These are phyloP conservation scores for Buathra laborator DNA, from an alignment of 2,888 invertebrate genomes.

Conservation along the genomic window DNA sequence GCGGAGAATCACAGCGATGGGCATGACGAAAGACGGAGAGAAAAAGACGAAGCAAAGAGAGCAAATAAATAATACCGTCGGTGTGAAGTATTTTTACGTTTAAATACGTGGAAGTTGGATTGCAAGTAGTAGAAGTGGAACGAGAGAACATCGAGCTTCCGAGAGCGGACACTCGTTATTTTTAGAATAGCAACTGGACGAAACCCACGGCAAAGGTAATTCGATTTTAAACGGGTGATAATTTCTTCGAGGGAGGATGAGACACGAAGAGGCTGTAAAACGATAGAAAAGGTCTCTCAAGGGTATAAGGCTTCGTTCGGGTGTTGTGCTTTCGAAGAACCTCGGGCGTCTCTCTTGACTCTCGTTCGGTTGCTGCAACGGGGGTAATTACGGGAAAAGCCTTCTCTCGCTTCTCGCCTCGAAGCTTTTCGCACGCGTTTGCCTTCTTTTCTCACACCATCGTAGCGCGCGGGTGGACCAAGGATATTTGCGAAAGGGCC, in stretches of 20 bases:
- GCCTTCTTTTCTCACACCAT: slow-evolving; percentile 29
- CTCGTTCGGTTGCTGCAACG: slow-evolving; percentile 31
- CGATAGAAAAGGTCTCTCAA: slow-evolving; percentile 47
- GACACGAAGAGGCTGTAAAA: slow-evolving; percentile 45
- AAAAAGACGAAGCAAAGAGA: neutral
- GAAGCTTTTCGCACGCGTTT: slow-evolving; percentile 9
- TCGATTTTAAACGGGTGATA: slow-evolving; percentile 63
- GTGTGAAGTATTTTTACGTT: slow-evolving; percentile 8
- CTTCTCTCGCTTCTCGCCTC: slow-evolving; percentile 30
- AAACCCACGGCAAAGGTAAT: slow-evolving; percentile 42
- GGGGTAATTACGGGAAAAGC: slow-evolving; percentile 65
- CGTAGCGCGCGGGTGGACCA: neutral
- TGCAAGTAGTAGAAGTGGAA: neutral
- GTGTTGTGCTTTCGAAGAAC: slow-evolving; percentile 43
- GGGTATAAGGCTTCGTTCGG: slow-evolving; percentile 1
- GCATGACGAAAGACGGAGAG: neutral
- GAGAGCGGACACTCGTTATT: slow-evolving; percentile 45
- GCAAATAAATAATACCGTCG: slow-evolving; percentile 42
- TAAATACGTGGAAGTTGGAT: neutral
- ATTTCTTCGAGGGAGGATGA: slow-evolving; percentile 70
- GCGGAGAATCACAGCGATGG: slow-evolving; percentile 15
- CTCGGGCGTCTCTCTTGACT: slow-evolving; percentile 41
- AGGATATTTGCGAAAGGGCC: slow-evolving; percentile 1
- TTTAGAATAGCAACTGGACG: slow-evolving; percentile 37
- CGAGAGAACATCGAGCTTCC: slow-evolving; percentile 17